Evolutionary conservation across 2,888 invertebrate genomes (phyloP), one percentile per base, ranked within the genome.

Genomic region (Drymonia ruficornis): DNA sequence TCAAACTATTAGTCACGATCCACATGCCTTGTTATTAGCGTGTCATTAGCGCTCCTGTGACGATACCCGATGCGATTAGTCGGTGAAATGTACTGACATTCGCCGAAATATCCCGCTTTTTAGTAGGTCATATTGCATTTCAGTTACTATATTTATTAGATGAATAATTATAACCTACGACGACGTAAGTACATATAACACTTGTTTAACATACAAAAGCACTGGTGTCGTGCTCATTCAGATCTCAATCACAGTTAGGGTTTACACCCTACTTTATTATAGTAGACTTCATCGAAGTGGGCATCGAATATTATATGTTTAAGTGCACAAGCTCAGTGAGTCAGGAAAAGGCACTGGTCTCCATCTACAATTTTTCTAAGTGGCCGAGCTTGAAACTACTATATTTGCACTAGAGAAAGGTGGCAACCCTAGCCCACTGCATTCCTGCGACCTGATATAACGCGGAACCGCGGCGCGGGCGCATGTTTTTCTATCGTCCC

Each of bases 21-120:
- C 57, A 73, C 61, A 68, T 62, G 15, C 51, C 46, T 49, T 61
- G 46, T 77, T 75, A 74, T 60, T n/a, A n/a, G 1, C 78, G 53
- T 28, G n/a, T 64, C 44, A 65, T 80, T 79, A 79, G 62, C 72
- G 64, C 69, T 38, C 68, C 40, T n/a, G 36, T n/a, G 36, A 36
- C 36, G 6, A 23, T 23, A 6, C 13, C 3, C 13, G 5, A 36
- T n/a, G 13, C 36, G 5, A 36, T 36, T 36, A 36, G 36, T n/a
- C n/a, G 36, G n/a, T 36, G 36, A 13, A 36, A 13, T 5, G 34
- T 12, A 36, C n/a, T n/a, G 34, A 36, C 9, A 6, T 5, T 13
- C 34, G 13, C n/a, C 2, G n/a, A 2, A 13, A 36, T 36, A 36
- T 13, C 2, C 2, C n/a, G 34, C 34, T 36, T 36, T 31, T 9